Evolutionary conservation across 2,797 vertebrate genomes (phyloP), one percentile per base, ranked within the genome.

Genomic region (Cercopithecus neglectus): DNA sequence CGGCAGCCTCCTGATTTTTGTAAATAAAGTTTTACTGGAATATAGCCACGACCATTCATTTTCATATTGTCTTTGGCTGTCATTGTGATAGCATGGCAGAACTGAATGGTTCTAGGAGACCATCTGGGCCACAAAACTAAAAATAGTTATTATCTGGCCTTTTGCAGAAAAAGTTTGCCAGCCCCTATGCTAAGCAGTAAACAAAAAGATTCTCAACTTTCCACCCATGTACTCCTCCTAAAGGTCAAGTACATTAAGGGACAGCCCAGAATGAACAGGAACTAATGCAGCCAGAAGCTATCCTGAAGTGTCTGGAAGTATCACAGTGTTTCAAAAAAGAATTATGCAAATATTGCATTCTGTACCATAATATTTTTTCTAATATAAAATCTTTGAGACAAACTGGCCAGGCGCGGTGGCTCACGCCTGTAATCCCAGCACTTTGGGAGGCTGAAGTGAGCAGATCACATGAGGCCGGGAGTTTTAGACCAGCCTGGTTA

Each of bases 11-110:
- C 8, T 41, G 33, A 44, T 59, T 92, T 94, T 30, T 97, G 48
- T 61, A 92, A 96, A 95, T 80, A 81, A 96, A 98, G 87, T 94
- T 93, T 87, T 95, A 92, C 57, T 92, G 88, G 78, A 86, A 91
- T 48, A 89, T 19, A 94, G 67, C 61, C 80, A 84, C 10, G 16
- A 33, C 39, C 50, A 64, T 41, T 61, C 74, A 41, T 80, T 95
- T 84, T 53, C 88, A 79, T 75, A 46, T 36, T 36, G 16, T 74
- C 76, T 88, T 44, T 79, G 55, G 57, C 82, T 88, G 87, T 46
- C 83, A n/a, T 72, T 24, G 5, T 79, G 46, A 41, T 41, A 78
- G 5, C 74, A 50, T 44, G 64, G 48, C 89, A 90, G 78, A 93
- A 80, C 0, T 70, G 86, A 84, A 70, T 30, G 61, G 53, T 30